Evolutionary conservation across 2,113 vertebrate species (phyloP).

Genomic region (Onychostruthus taczanowskii): DNA sequence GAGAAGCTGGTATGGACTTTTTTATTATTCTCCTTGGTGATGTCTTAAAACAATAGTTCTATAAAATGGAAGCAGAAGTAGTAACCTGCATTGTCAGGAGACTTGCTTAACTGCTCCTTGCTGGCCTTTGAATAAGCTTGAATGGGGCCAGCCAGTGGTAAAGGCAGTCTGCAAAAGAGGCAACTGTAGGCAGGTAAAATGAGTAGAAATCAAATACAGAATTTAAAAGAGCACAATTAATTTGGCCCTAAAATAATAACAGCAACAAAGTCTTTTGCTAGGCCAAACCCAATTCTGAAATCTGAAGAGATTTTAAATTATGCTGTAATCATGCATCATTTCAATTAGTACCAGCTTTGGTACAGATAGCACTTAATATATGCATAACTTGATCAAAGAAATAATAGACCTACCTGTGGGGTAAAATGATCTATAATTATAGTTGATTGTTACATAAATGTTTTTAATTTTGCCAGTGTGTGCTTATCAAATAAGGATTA

Average conservation of each 20-base stretch:
- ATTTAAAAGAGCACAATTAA: not conserved
- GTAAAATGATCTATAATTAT: conserved; percentile 35
- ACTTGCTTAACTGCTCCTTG: not conserved
- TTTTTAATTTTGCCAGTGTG: conserved; percentile 6
- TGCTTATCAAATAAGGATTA: not conserved
- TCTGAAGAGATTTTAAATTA: conserved; percentile 21
- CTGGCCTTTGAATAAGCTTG: not conserved
- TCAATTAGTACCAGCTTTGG: not conserved
- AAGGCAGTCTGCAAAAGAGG: not conserved
- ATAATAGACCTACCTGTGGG: not conserved
- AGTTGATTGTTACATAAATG: conserved; percentile 15
- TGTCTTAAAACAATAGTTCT: not conserved
- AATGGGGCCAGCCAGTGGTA: not conserved
- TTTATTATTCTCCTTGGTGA: not conserved
- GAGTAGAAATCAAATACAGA: not conserved
- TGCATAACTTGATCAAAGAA: conserved; percentile 46
- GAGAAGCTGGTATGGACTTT: not conserved
- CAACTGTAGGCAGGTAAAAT: not conserved
- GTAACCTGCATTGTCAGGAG: not conserved
- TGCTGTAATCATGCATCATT: not conserved
- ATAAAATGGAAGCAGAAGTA: not conserved
- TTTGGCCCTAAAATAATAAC: not conserved
- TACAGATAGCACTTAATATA: not conserved
- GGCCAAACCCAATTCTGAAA: not conserved
- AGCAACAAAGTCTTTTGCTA: not conserved